Evolutionary conservation across 1,140 invertebrate species (phyloP).

Genomic region (Vollenhovia emeryi): DNA sequence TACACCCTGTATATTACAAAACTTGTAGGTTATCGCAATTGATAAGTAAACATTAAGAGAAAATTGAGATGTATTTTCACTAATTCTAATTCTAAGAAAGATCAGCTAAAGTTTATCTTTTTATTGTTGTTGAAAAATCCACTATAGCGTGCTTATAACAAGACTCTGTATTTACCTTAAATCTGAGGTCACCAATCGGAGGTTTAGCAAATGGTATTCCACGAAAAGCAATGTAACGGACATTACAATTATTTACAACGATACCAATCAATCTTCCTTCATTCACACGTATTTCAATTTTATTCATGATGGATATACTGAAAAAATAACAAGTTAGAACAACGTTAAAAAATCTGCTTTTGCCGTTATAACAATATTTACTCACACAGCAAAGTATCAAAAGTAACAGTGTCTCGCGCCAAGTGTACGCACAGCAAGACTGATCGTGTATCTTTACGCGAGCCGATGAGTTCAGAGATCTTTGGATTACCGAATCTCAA

Average conservation of each 20-base stretch:
- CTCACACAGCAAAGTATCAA: too few relatives aligned
- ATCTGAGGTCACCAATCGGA: conserved; percentile 68
- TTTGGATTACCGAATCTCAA: too few relatives aligned
- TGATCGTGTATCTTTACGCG: too few relatives aligned
- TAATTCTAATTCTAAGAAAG: neutral
- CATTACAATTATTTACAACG: conserved; percentile 46
- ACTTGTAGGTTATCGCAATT: neutral
- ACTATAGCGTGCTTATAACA: neutral
- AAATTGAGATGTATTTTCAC: neutral
- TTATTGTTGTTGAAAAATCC: neutral
- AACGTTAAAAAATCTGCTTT: neutral
- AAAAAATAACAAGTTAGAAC: neutral
- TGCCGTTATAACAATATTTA: too few relatives aligned
- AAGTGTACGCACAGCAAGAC: too few relatives aligned
- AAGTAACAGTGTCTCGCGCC: too few relatives aligned
- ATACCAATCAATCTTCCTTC: conserved; percentile 68
- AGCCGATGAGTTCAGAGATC: too few relatives aligned
- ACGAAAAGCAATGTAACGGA: conserved; percentile 71
- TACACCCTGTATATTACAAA: neutral
- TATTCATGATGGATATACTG: neutral
- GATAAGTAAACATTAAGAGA: neutral
- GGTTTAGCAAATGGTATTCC: conserved; percentile 77
- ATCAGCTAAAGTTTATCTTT: neutral
- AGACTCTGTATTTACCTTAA: conserved; percentile 58
- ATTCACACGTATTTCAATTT: neutral